phyloP scores from a whole-genome alignment of 2,888 invertebrate species.

The Listrodromus nycthemerus region DNA sequence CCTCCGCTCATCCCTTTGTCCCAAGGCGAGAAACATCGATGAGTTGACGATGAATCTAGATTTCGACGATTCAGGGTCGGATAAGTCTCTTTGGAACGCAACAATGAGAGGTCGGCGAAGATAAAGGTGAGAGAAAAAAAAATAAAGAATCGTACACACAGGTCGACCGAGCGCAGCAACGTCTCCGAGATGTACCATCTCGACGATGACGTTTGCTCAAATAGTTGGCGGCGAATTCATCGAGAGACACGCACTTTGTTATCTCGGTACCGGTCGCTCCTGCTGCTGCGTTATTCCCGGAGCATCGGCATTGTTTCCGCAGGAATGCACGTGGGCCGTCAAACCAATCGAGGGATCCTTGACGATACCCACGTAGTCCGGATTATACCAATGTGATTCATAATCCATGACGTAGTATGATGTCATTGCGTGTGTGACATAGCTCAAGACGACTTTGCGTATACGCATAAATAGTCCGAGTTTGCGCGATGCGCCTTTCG shows the following conservation, averaged over 20 bases:
- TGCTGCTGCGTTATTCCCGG: slow-evolving; percentile 27
- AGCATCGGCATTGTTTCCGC: slow-evolving; percentile 56
- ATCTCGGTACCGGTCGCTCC: neutral
- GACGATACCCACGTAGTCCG: slow-evolving; percentile 69
- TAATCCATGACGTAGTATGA: slow-evolving; percentile 70
- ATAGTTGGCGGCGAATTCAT: slow-evolving; percentile 30
- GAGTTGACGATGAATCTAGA: neutral
- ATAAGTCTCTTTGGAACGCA: neutral
- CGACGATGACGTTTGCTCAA: slow-evolving; percentile 21
- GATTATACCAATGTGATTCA: slow-evolving; percentile 69
- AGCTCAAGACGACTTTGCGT: slow-evolving; percentile 7
- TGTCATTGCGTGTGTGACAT: slow-evolving; percentile 60
- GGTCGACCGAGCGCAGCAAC: slow-evolving; percentile 14
- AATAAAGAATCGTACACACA: neutral
- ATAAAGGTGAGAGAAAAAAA: slow-evolving; percentile 2
- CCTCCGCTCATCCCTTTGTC: neutral
- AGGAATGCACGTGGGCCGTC: slow-evolving; percentile 65
- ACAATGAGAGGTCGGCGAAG: neutral
- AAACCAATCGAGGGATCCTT: slow-evolving; percentile 65
- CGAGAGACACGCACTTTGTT: slow-evolving; percentile 3
- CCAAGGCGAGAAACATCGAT: neutral
- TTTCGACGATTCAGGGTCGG: neutral
- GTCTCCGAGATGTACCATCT: neutral
- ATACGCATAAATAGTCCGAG: slow-evolving; percentile 37
- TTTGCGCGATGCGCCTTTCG: neutral